Evolutionary conservation across 2,113 vertebrate genomes (phyloP).

Genomic region (Pseudorectes ferrugineus): DNA sequence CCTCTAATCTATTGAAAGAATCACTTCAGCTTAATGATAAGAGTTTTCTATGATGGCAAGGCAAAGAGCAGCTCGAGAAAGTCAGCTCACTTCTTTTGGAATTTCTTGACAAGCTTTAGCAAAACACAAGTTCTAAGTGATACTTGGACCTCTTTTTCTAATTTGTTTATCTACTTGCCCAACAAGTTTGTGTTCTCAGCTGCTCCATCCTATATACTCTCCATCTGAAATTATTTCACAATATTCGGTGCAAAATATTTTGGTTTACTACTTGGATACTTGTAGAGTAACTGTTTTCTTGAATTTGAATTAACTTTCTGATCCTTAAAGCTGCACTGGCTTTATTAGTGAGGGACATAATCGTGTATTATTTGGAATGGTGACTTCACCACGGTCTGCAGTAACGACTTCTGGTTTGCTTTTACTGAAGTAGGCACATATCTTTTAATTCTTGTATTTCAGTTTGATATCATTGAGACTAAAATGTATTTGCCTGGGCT

Average conservation of each 20-base stretch:
- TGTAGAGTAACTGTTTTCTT: not conserved
- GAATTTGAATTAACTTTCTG: not conserved
- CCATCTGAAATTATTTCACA: not conserved
- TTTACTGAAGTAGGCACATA: not conserved
- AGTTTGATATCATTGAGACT: not conserved
- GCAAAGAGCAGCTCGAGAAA: not conserved
- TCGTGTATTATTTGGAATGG: not conserved
- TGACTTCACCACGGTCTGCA: not conserved
- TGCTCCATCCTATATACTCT: accelerated
- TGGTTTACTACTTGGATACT: not conserved
- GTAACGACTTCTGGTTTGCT: not conserved
- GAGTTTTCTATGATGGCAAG: not conserved
- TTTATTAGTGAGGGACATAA: not conserved
- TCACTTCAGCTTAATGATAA: not conserved
- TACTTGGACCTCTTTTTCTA: not conserved
- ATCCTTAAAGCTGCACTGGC: not conserved
- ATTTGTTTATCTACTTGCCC: not conserved
- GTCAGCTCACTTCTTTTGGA: not conserved
- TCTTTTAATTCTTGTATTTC: not conserved
- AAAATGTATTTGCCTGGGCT: not conserved
- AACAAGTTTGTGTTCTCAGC: not conserved
- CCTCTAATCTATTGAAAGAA: not conserved
- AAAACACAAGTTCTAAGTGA: not conserved
- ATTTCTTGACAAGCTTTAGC: not conserved
- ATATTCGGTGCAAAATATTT: not conserved